These are phyloP conservation scores for Drosophila athabasca DNA, from an alignment of 1,140 invertebrate species.

Conservation along the genomic window DNA sequence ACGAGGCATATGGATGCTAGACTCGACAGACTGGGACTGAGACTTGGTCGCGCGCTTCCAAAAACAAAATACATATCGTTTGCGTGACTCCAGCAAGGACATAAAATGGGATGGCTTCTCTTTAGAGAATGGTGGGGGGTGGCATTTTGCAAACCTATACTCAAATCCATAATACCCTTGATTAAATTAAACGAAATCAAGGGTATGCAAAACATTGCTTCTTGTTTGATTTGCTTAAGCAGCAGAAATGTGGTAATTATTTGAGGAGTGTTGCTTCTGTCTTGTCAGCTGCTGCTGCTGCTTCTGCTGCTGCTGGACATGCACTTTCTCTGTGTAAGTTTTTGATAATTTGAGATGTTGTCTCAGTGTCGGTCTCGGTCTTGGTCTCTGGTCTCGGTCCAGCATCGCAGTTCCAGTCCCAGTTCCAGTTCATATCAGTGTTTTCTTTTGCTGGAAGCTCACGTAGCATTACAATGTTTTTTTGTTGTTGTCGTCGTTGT, in stretches of 20 bases:
- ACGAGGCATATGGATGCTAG: no score
- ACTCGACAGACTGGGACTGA: no score
- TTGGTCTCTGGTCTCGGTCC: slow-evolving; percentile 4
- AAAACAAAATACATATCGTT: no score
- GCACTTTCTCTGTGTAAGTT: slow-evolving; percentile 38
- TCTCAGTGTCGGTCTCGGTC: slow-evolving; percentile 1
- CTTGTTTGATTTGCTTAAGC: slow-evolving; percentile 23
- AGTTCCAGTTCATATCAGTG: neutral
- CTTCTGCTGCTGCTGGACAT: slow-evolving; percentile 8
- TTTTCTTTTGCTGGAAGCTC: slow-evolving; percentile 2
- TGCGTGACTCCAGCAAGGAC: no score
- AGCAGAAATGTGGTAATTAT: slow-evolving; percentile 45
- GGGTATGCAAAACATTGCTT: slow-evolving; percentile 1
- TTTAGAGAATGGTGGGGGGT: no score
- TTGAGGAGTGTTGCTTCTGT: slow-evolving; percentile 10
- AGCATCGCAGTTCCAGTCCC: slow-evolving; percentile 13
- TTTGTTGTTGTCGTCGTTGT: slow-evolving; percentile 9
- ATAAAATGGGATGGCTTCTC: no score
- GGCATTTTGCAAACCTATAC: no score
- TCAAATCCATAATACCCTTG: no score
- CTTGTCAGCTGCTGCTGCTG: neutral
- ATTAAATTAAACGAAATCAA: no score
- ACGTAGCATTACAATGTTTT: neutral
- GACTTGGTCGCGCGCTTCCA: no score
- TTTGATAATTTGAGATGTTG: slow-evolving; percentile 42